These are phyloP conservation scores for Myiothlypis coronata DNA, from an alignment of 2,797 vertebrate species.

Conservation along the genomic window DNA sequence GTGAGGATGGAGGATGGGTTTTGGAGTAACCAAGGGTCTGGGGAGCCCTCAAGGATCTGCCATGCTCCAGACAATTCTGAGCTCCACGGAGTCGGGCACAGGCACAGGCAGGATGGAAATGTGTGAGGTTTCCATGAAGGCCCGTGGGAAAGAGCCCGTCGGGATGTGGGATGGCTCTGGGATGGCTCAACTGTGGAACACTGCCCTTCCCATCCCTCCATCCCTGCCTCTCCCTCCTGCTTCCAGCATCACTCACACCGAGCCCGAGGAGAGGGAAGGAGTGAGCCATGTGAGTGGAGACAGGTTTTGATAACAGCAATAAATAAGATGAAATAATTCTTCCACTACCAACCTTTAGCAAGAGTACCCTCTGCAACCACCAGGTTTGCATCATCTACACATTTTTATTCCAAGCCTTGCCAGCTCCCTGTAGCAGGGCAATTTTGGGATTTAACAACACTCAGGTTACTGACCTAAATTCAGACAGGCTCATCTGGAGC, in stretches of 20 bases:
- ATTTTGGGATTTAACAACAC: conserved; percentile 41
- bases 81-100: neutral
- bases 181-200: rapidly evolving
- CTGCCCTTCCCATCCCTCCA: too few relatives aligned
- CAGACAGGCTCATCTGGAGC: conserved; percentile 61
- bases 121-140: neutral
- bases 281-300: neutral
- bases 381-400: neutral
- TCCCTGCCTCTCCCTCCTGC: neutral
- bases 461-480: conserved; percentile 69
- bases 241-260: rapidly evolving
- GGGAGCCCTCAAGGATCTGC: neutral
- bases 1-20: neutral
- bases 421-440: neutral
- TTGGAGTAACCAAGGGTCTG: neutral
- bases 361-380: neutral
- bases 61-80: neutral
- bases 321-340: conserved; percentile 10
- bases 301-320: neutral
- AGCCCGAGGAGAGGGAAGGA: neutral
- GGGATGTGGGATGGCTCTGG: rapidly evolving
- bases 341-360: neutral
- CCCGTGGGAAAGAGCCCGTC: rapidly evolving
- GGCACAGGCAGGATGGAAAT: neutral
- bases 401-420: neutral